Percentiles rank a stretch among this genome's conserved stretches.
Conservation (phyloP, 2,888 invertebrate genomes). For the Hemithea aestivaria region DNA sequence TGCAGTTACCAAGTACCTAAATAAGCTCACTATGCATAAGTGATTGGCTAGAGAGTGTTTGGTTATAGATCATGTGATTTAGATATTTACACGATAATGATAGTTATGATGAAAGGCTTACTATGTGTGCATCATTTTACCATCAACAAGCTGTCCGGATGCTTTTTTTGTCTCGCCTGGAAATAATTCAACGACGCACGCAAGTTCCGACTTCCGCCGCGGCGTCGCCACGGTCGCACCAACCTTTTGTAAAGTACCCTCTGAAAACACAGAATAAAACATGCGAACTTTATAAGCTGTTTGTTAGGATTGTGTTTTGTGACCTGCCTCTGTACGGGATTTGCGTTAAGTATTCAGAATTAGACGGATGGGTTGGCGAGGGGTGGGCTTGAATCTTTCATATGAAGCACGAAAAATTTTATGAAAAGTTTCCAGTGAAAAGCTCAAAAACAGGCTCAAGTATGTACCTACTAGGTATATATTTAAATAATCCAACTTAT, state of each 20-base stretch:
- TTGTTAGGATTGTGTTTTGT: constrained; percentile 15
- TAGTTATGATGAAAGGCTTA: no score
- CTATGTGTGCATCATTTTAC: no score
- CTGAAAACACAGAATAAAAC: constrained; percentile 17
- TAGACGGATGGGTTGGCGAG: neutral
- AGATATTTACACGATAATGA: no score
- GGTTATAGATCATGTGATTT: no score
- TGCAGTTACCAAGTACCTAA: no score
- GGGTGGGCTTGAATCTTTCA: constrained; percentile 2
- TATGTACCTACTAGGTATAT: no score
- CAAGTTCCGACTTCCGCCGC: constrained; percentile 13
- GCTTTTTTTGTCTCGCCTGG: no score
- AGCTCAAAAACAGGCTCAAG: no score
- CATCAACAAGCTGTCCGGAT: no score
- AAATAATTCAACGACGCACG: constrained; percentile 15
- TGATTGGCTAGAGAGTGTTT: no score
- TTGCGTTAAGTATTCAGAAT: constrained; percentile 17
- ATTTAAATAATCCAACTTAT: no score
- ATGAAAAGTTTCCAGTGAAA: neutral
- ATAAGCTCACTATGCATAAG: no score
- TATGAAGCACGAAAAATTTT: neutral
- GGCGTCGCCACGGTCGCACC: constrained; percentile 2
- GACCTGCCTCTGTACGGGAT: constrained; percentile 8
- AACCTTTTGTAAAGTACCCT: neutral
- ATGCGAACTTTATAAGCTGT: constrained; percentile 14